These are phyloP conservation scores for Vombatus ursinus DNA, from an alignment of 2,113 vertebrate species.

Conservation along the genomic window DNA sequence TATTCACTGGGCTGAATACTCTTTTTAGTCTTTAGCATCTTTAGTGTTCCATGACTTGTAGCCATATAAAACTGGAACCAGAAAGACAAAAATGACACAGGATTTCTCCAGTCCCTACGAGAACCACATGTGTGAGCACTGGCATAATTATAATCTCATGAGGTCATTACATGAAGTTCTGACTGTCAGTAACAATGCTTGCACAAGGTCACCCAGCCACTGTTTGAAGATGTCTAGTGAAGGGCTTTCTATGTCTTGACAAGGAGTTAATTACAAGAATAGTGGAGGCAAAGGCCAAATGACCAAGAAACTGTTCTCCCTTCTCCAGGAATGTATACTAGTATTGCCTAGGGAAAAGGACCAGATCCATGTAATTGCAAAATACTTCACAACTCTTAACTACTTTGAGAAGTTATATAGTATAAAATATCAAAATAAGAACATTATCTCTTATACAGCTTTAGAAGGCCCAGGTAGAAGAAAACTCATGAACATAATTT, in stretches of 20 bases:
- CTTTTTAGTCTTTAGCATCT: neutral
- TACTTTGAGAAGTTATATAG: neutral
- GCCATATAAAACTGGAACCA: neutral
- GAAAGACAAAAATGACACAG: neutral
- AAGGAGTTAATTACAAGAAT: neutral
- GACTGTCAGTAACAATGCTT: neutral
- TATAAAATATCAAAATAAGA: neutral
- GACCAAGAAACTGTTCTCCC: neutral
- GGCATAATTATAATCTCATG: neutral
- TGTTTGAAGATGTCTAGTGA: neutral
- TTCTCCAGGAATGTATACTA: neutral
- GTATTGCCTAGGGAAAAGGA: neutral
- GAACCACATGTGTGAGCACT: neutral
- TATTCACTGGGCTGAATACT: neutral
- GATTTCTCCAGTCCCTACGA: neutral
- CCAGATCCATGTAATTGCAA: neutral
- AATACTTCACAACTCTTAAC: neutral
- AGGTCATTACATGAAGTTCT: neutral
- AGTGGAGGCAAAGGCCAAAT: neutral
- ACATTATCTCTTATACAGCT: neutral
- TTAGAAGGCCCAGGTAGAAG: neutral
- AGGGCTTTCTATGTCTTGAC: neutral
- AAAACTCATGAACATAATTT: neutral
- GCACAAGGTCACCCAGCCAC: neutral
- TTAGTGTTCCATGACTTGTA: neutral